phyloP scores from a whole-genome alignment of 2,797 vertebrate genomes.

The Capromys pilorides region DNA sequence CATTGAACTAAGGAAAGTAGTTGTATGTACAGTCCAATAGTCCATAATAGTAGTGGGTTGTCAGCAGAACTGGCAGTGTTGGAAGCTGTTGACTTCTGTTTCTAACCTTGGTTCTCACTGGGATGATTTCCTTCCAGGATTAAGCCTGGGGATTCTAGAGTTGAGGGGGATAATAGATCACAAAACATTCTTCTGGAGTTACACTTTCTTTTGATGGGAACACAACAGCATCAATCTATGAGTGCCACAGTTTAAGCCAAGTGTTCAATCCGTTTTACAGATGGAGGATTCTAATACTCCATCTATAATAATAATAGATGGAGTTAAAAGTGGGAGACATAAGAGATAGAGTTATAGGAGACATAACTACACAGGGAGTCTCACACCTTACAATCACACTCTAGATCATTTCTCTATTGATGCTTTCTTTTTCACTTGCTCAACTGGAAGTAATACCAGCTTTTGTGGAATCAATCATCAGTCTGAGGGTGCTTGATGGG shows the following conservation, averaged over 20 bases:
- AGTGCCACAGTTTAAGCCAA: slow-evolving; percentile 23
- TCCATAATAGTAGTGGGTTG: no score
- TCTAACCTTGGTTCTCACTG: not conserved
- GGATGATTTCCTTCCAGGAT: not conserved
- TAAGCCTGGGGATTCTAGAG: not conserved
- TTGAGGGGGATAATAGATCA: not conserved
- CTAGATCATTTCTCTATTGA: not conserved
- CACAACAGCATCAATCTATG: no score
- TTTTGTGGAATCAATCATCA: not conserved
- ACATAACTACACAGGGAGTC: no score
- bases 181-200: not conserved
- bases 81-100: no score
- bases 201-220: slow-evolving; percentile 6
- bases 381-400: not conserved
- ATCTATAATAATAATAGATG: no score
- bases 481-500: not conserved
- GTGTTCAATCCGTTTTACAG: not conserved
- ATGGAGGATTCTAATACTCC: not conserved
- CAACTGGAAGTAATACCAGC: not conserved
- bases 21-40: no score
- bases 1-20: no score
- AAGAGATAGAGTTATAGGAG: no score
- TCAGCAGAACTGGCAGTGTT: no score
- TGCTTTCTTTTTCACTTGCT: not conserved
- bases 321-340: no score